Conservation (phyloP, 2,888 invertebrate genomes). For the Molorchus minor region DNA sequence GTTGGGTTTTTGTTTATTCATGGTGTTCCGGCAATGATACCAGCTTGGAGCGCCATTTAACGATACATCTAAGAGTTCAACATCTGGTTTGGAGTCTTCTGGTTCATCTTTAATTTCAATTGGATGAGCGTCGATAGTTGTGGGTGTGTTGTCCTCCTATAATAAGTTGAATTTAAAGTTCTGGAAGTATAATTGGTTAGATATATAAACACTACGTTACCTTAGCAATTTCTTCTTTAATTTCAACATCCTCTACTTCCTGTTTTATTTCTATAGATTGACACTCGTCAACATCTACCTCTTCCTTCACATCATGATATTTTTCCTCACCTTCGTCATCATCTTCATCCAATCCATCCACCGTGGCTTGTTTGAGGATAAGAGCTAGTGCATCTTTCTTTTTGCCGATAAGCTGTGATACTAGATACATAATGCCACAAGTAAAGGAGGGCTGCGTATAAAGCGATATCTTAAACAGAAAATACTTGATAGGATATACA, state of each 20-base stretch:
- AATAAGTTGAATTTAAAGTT: not conserved
- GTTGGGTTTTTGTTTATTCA: constrained; percentile 37
- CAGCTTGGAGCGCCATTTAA: constrained; percentile 46
- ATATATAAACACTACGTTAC: not conserved
- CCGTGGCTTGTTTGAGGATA: constrained; percentile 50
- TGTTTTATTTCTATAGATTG: constrained; percentile 42
- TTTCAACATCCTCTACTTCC: constrained; percentile 43
- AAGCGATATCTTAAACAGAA: constrained; percentile 67
- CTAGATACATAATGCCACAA: constrained; percentile 82
- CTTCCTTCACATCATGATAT: constrained; percentile 50
- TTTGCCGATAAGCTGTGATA: constrained; percentile 73
- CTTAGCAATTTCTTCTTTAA: constrained; percentile 41
- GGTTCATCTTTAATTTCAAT: constrained; percentile 51
- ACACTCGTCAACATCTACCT: constrained; percentile 39
- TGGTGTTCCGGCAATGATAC: constrained; percentile 51
- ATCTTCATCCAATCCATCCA: constrained; percentile 18
- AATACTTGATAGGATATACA: constrained; percentile 3
- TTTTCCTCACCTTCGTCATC: constrained; percentile 53
- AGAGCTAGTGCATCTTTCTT: constrained; percentile 51
- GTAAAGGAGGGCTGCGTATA: constrained; percentile 80
- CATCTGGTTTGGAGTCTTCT: constrained; percentile 51
- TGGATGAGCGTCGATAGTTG: constrained; percentile 48
- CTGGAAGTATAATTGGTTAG: no score
- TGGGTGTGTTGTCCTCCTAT: no score
- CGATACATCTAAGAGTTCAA: constrained; percentile 42